Conservation (phyloP, 2,797 vertebrate genomes). For the Psittacula derbiana region DNA sequence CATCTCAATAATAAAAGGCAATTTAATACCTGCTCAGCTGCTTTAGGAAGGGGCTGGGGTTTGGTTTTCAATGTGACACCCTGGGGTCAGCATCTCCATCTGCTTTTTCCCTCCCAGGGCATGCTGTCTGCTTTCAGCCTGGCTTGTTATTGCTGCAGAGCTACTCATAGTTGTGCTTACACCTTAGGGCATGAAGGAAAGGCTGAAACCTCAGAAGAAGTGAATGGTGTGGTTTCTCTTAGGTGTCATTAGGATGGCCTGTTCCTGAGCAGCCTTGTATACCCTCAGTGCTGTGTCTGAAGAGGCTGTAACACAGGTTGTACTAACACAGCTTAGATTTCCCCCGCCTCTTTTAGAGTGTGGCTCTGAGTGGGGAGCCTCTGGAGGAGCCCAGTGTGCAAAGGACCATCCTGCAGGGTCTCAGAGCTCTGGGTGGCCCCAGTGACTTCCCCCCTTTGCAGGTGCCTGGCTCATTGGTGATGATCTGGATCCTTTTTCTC, state of each 20-base stretch:
- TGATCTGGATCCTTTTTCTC: no score
- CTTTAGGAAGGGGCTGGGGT: background rate
- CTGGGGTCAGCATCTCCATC: background rate
- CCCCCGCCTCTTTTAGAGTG: background rate
- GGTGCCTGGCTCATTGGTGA: background rate
- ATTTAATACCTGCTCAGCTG: background rate
- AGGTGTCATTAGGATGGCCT: background rate
- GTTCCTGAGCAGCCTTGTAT: background rate
- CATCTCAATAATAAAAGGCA: background rate
- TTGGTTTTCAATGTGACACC: background rate
- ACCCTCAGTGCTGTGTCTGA: accelerated
- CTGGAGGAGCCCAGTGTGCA: accelerated
- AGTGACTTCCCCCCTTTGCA: background rate
- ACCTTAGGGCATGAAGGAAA: background rate
- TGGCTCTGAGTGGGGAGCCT: background rate
- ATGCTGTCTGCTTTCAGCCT: background rate
- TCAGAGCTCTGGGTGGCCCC: background rate
- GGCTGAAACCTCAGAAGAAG: background rate
- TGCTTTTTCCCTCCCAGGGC: background rate
- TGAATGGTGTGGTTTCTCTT: background rate
- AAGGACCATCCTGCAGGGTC: background rate
- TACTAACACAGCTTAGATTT: background rate
- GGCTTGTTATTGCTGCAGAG: background rate
- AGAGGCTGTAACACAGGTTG: accelerated
- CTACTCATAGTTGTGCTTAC: background rate